A percentile compares a stretch with the other conserved stretches of the same genome.
These are phyloP conservation scores for Drosophila rufa DNA, from an alignment of 1,140 invertebrate species.

Conservation along the genomic window DNA sequence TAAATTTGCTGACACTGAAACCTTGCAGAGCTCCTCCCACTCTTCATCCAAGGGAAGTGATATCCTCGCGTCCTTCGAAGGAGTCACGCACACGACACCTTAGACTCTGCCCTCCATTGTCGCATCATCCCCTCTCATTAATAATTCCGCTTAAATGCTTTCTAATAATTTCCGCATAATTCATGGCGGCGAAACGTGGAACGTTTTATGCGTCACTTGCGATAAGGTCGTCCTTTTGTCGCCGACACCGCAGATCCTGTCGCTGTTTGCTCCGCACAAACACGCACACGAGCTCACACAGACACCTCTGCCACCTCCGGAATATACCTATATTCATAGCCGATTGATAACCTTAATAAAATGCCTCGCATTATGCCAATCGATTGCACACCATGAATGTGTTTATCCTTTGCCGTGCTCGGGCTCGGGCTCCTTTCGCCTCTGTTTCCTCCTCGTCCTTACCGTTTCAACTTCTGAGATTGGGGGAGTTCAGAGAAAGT, in stretches of 20 bases:
- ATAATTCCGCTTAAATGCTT: constrained; percentile 83
- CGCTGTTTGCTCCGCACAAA: constrained; percentile 68
- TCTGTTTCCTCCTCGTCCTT: constrained; percentile 8
- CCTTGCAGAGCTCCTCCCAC: background rate
- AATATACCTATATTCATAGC: constrained; percentile 70
- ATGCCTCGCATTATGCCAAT: constrained; percentile 84
- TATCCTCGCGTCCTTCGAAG: constrained; percentile 12
- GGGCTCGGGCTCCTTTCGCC: constrained; percentile 43
- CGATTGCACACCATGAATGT: constrained; percentile 84
- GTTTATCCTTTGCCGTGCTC: constrained; percentile 74
- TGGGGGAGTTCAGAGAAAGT: constrained; percentile 12
- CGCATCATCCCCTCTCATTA: constrained; percentile 59
- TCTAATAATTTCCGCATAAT: constrained; percentile 84
- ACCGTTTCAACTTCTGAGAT: background rate
- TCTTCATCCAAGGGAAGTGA: background rate
- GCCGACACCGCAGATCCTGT: constrained; percentile 39
- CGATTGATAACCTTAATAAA: constrained; percentile 84
- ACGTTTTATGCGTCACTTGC: constrained; percentile 78
- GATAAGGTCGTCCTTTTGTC: constrained; percentile 66
- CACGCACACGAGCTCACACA: constrained; percentile 40
- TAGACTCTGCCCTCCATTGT: background rate
- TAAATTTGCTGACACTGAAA: constrained; percentile 21
- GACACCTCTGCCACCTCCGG: constrained; percentile 47
- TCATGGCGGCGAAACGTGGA: constrained; percentile 68
- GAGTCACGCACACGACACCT: constrained; percentile 34